phyloP scores from a whole-genome alignment of 2,888 invertebrate genomes.

The Seira ritae region DNA sequence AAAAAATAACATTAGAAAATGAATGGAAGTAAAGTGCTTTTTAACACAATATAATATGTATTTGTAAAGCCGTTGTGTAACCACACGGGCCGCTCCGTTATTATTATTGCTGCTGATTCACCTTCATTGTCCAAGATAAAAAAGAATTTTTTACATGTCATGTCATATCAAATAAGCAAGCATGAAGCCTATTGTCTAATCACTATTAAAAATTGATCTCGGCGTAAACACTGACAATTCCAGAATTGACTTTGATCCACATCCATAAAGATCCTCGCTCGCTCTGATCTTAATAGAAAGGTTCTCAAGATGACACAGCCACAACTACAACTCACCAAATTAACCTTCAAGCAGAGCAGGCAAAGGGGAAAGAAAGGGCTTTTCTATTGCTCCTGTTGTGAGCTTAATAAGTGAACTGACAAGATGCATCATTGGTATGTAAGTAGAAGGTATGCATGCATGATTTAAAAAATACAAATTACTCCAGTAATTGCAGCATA shows the following conservation, averaged over 20 bases:
- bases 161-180: constrained; percentile 50
- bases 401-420: constrained; percentile 55
- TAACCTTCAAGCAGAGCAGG: constrained; percentile 50
- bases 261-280: too few species aligned
- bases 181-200: constrained; percentile 42
- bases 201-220: constrained; percentile 46
- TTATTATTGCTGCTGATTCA: constrained; percentile 46
- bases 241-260: background rate
- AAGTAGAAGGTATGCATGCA: background rate
- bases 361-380: constrained; percentile 47
- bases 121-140: constrained; percentile 30
- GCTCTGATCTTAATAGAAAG: background rate
- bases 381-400: constrained; percentile 39
- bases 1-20: too few species aligned
- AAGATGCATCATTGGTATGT: constrained; percentile 12
- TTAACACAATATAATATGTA: too few species aligned
- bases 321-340: constrained; percentile 40
- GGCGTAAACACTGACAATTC: constrained; percentile 39
- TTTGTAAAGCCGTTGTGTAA: constrained; percentile 7
- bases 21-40: constrained; percentile 1
- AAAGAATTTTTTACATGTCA: constrained; percentile 47
- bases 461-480: background rate
- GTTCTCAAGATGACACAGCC: constrained; percentile 57
- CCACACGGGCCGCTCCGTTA: background rate
- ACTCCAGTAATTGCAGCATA: too few species aligned